phyloP scores from a whole-genome alignment of 2,888 invertebrate species.

The Diabrotica balteata region DNA sequence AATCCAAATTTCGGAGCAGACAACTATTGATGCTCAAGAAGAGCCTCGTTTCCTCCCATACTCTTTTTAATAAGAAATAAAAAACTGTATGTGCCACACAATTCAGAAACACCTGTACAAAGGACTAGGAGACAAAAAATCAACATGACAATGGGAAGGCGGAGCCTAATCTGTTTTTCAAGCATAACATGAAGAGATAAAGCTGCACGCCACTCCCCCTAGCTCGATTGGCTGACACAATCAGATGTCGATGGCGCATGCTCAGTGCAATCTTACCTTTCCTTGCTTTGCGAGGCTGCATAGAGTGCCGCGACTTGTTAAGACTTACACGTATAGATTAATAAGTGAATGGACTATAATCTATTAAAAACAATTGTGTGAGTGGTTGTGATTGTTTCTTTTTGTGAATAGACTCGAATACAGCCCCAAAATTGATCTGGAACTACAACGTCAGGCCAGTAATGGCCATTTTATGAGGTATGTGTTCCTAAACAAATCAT shows the following conservation, averaged over 20 bases:
- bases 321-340: slow-evolving; percentile 53
- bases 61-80: slow-evolving; percentile 45
- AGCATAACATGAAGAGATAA: slow-evolving; percentile 59
- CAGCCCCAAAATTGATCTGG: slow-evolving; percentile 77
- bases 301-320: slow-evolving; percentile 56
- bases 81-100: slow-evolving; percentile 48
- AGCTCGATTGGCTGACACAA: slow-evolving; percentile 51
- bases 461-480: slow-evolving; percentile 80
- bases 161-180: slow-evolving; percentile 55
- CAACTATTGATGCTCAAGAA: slow-evolving; percentile 38
- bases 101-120: slow-evolving; percentile 61
- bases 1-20: slow-evolving; percentile 38
- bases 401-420: slow-evolving; percentile 47
- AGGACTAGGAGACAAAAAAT: slow-evolving; percentile 61
- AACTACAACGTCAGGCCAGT: slow-evolving; percentile 76
- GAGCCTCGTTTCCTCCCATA: slow-evolving; percentile 39
- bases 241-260: slow-evolving; percentile 50
- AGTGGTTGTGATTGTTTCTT: slow-evolving; percentile 40
- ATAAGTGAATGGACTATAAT: slow-evolving; percentile 29
- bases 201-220: slow-evolving; percentile 52
- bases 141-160: slow-evolving; percentile 60
- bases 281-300: slow-evolving; percentile 45
- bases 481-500: slow-evolving; percentile 40
- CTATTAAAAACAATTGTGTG: slow-evolving; percentile 36
- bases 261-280: slow-evolving; percentile 44